phyloP scores from a whole-genome alignment of 2,113 vertebrate genomes.

The Erythrolamprus reginae region DNA sequence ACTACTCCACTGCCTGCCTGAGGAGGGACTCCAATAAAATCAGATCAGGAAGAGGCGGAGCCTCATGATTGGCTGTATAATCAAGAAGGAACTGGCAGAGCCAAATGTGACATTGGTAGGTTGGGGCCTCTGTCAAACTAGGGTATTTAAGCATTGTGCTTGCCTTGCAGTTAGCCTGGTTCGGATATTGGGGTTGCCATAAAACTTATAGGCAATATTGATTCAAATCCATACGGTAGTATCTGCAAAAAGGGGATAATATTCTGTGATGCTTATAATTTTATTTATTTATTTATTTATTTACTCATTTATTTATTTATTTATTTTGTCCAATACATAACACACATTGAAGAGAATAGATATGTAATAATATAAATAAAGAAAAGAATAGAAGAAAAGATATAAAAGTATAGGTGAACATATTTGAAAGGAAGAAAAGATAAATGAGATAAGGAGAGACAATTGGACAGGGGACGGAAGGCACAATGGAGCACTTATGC shows the following conservation, averaged over 20 bases:
- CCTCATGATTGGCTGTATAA: neutral
- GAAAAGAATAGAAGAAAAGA: too few relatives aligned
- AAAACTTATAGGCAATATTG: neutral
- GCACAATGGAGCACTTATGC: too few relatives aligned
- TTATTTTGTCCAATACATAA: too few relatives aligned
- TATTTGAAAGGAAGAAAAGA: too few relatives aligned
- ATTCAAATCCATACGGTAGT: neutral
- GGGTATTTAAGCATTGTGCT: neutral
- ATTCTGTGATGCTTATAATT: neutral
- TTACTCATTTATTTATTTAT: too few relatives aligned
- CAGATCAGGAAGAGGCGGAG: neutral
- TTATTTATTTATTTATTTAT: too few relatives aligned
- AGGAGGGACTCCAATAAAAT: neutral
- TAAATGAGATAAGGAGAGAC: too few relatives aligned
- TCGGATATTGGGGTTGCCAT: neutral
- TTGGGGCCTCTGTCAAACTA: neutral
- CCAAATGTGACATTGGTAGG: neutral
- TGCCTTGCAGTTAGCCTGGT: neutral
- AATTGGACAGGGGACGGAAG: too few relatives aligned
- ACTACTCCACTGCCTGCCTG: neutral
- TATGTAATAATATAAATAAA: too few relatives aligned
- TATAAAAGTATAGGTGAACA: too few relatives aligned
- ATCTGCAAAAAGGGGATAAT: neutral
- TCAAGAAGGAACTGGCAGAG: neutral
- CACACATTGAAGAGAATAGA: too few relatives aligned